phyloP scores from a whole-genome alignment of 2,113 vertebrate species.

The Motacilla alba region DNA sequence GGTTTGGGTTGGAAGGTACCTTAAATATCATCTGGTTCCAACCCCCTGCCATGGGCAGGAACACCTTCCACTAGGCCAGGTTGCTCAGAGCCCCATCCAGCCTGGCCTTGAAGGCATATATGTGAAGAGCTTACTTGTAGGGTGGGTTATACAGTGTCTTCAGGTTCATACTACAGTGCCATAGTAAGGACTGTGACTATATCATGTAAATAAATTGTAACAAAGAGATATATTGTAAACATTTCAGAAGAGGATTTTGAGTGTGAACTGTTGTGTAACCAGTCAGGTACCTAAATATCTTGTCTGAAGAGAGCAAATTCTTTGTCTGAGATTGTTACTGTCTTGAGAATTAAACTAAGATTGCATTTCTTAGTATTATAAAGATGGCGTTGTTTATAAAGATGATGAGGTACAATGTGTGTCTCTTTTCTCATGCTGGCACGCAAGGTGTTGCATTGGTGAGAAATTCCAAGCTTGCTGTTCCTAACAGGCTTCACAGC shows the following conservation, averaged over 20 bases:
- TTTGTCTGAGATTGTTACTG: neutral
- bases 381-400: neutral
- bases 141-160: neutral
- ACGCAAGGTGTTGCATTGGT: neutral
- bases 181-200: neutral
- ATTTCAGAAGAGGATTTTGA: neutral
- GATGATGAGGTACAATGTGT: neutral
- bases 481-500: neutral
- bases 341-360: neutral
- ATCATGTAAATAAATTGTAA: neutral
- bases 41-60: fast-evolving
- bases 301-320: neutral
- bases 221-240: neutral
- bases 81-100: neutral
- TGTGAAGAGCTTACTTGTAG: neutral
- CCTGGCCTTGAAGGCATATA: too few species aligned
- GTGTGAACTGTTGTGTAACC: neutral
- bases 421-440: neutral
- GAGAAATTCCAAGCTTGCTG: neutral
- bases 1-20: neutral
- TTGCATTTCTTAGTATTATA: neutral
- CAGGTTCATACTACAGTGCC: neutral
- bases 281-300: neutral
- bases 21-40: neutral
- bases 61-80: neutral